phyloP scores from a whole-genome alignment of 2,113 vertebrate species.

The Oryzias curvinotus region DNA sequence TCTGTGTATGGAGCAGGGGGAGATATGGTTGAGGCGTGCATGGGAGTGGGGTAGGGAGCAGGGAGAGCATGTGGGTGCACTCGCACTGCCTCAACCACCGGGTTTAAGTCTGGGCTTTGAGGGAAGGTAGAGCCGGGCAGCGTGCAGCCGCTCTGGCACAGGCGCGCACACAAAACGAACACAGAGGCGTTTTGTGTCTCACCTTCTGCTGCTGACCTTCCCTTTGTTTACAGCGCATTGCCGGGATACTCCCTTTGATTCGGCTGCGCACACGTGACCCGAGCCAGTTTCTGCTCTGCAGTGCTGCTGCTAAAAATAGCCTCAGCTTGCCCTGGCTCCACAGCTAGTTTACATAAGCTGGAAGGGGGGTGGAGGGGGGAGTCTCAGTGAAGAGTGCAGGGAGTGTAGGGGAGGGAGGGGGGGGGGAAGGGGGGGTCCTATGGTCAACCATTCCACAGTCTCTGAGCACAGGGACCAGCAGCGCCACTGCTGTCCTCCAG shows the following conservation, averaged over 20 bases:
- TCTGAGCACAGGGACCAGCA: conserved; percentile 64
- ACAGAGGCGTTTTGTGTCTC: conserved; percentile 72
- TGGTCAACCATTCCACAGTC: conserved; percentile 74
- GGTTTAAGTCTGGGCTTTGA: conserved; percentile 46
- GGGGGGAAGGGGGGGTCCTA: conserved; percentile 46
- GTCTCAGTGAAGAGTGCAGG: conserved; percentile 29
- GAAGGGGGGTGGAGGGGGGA: conserved; percentile 66
- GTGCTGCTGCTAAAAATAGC: conserved; percentile 91
- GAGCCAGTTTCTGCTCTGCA: conserved; percentile 87
- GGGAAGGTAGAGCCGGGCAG: conserved; percentile 38
- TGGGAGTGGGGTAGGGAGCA: conserved; percentile 18
- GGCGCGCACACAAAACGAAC: conserved; percentile 45
- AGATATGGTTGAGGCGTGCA: conserved; percentile 30
- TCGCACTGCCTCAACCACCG: conserved; percentile 42
- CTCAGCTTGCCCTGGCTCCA: conserved; percentile 87
- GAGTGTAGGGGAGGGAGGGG: conserved; percentile 3
- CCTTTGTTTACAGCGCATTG: conserved; percentile 90
- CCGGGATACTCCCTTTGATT: conserved; percentile 93
- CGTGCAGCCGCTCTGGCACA: background rate
- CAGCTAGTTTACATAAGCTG: conserved; percentile 90
- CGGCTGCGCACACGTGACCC: conserved; percentile 83
- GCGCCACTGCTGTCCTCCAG: conserved; percentile 66
- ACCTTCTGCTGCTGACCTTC: conserved; percentile 84
- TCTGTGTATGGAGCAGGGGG: conserved; percentile 25
- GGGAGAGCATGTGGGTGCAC: conserved; percentile 37